Evolutionary conservation across 2,113 vertebrate species (phyloP).

Genomic region (Corythaeola cristata): DNA sequence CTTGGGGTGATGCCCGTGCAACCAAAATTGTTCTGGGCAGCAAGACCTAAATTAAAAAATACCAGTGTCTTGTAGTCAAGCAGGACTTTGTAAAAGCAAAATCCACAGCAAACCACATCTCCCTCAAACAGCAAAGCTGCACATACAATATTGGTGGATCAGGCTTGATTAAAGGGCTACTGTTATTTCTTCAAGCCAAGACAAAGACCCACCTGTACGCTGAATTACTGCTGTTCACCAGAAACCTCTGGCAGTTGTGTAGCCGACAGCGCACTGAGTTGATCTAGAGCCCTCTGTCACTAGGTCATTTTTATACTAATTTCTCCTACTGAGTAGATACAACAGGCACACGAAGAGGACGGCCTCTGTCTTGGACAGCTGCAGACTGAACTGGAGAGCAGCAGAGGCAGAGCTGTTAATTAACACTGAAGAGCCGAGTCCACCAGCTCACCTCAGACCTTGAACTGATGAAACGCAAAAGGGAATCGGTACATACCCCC

Average conservation of each 20-base stretch:
- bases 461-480: neutral
- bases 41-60: neutral
- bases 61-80: neutral
- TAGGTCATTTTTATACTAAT: neutral
- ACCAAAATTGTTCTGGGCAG: neutral
- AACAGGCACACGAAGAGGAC: neutral
- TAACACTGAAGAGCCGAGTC: too few species aligned
- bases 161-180: neutral
- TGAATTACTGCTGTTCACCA: neutral
- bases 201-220: neutral
- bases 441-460: too few species aligned
- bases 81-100: neutral
- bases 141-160: fast-evolving
- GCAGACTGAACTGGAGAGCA: fast-evolving
- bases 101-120: neutral
- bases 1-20: neutral
- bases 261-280: neutral
- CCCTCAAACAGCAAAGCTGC: neutral
- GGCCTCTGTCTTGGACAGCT: neutral
- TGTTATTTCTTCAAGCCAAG: neutral
- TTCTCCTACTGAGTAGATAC: neutral
- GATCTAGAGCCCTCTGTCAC: neutral
- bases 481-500: neutral
- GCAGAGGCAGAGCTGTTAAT: neutral
- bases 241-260: neutral